A percentile compares a stretch with the other conserved stretches of the same genome.
Conservation (phyloP, 2,113 vertebrate genomes). For the Onychostruthus taczanowskii region DNA sequence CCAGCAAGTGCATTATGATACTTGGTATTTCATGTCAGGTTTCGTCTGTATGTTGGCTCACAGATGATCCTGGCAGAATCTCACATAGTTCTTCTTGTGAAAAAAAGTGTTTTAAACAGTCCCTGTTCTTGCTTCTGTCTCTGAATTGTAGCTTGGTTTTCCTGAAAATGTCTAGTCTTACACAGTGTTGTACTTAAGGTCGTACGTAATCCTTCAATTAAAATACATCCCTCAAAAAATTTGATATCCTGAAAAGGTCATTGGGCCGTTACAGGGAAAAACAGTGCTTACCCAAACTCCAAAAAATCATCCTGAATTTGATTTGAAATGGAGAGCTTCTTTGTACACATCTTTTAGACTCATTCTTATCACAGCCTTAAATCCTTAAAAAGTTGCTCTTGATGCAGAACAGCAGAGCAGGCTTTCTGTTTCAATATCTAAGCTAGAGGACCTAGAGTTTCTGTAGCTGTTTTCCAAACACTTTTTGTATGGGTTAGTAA, state of each 20-base stretch:
- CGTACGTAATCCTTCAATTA: not conserved
- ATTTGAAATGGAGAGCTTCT: not conserved
- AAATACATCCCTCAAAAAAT: not conserved
- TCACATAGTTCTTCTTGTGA: not conserved
- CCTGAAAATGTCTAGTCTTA: not conserved
- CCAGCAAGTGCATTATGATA: not conserved
- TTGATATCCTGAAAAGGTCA: not conserved
- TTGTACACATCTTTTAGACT: not conserved
- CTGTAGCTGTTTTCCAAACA: not conserved
- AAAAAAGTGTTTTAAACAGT: not conserved
- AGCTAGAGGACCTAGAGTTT: not conserved
- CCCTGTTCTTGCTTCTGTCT: not conserved
- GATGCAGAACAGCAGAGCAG: not conserved
- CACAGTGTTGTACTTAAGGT: not conserved
- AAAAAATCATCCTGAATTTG: not conserved
- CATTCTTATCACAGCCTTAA: not conserved
- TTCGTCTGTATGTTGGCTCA: not conserved
- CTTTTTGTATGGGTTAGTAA: not conserved
- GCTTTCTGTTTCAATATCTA: not conserved
- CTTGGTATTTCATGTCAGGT: not conserved
- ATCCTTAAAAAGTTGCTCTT: not conserved
- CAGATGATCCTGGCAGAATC: not conserved
- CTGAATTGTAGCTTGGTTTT: not conserved
- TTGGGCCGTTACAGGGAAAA: not conserved
- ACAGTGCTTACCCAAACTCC: not conserved